A percentile compares a stretch with the other conserved stretches of the same genome.
These are phyloP conservation scores for Pterobdella sp. DNA, from an alignment of 2,888 invertebrate species.

Conservation along the genomic window DNA sequence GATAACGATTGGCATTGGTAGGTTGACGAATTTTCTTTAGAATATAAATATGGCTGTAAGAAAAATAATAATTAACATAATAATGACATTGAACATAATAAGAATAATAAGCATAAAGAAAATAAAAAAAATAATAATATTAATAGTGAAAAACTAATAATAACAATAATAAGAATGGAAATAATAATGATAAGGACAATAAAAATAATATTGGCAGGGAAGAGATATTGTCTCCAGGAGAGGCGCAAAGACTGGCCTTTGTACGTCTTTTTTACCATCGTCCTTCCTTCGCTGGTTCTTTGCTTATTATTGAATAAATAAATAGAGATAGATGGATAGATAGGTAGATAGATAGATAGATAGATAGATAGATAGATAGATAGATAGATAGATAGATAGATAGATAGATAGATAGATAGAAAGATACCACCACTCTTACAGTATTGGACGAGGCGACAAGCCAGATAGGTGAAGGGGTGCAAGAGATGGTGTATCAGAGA, in stretches of 20 bases:
- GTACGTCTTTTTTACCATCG: slow-evolving; percentile 84
- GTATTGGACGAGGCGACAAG: slow-evolving; percentile 91
- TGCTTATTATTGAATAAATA: too few species aligned
- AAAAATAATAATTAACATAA: not conserved
- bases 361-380: not conserved
- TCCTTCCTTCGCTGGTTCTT: slow-evolving; percentile 54
- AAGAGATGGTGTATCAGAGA: slow-evolving; percentile 76
- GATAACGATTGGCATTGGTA: slow-evolving; percentile 54
- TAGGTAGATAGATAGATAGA: not conserved
- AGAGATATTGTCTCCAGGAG: slow-evolving; percentile 87
- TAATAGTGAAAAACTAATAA: not conserved
- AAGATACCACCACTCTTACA: too few species aligned
- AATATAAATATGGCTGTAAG: not conserved
- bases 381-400: not conserved
- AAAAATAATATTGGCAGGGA: slow-evolving; percentile 45
- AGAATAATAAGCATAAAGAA: slow-evolving; percentile 2
- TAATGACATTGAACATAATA: not conserved
- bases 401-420: too few species aligned
- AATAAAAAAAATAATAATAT: not conserved
- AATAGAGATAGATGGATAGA: too few species aligned
- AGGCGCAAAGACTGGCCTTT: slow-evolving; percentile 90
- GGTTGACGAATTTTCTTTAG: too few species aligned
- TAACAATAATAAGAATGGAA: not conserved
- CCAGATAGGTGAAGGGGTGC: slow-evolving; percentile 73
- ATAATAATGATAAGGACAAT: not conserved